Evolutionary conservation across 2,113 vertebrate species (phyloP), one percentile per base, ranked within the genome.

Genomic region (Phaethornis superciliosus): DNA sequence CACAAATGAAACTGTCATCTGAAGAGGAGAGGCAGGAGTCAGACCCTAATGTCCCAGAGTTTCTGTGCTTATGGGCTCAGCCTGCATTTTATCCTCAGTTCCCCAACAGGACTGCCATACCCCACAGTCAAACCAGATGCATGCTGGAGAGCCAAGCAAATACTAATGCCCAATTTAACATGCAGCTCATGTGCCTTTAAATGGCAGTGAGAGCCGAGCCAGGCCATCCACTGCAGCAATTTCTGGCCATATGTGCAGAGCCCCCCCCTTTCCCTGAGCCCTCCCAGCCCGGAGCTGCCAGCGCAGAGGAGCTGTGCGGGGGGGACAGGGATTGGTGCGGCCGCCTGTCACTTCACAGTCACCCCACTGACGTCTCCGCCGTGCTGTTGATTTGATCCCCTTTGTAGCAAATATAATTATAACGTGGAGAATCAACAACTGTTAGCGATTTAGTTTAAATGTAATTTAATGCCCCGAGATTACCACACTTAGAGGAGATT

Each of bases 181-280:
- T 95, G 91, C 95, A 93, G 94, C 89, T 96, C 93, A 52, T 94
- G 94, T 75, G 76, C 91, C 94, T 97, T 97, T 96, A 97, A 95
- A 95, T 90, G 95, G 87, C 91, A 93, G 87, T 0, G 2, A 93
- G 68, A 93, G 88, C 64, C 0, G 47, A 93, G 89, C 93, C 91
- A 91, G 95, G 64, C 76, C 81, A 91, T 95, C 81, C 89, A 83
- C 85, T 94, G 91, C 79, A 89, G 94, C 91, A 85, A 85, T 94
- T 91, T 70, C 89, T 89, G 91, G 91, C 89, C 94, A 91, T 94
- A 91, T 93, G 94, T 93, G 87, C 59, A 4, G 67, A 85, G 64
- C 35, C 17, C 64, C 85, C 81, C 90, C 85, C 83, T 88, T 78
- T 70, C 83, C 49, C 70, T 22, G 77, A 84, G 90, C 92, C 96